Conservation (phyloP, 2,888 invertebrate genomes). For the Patella depressa region DNA sequence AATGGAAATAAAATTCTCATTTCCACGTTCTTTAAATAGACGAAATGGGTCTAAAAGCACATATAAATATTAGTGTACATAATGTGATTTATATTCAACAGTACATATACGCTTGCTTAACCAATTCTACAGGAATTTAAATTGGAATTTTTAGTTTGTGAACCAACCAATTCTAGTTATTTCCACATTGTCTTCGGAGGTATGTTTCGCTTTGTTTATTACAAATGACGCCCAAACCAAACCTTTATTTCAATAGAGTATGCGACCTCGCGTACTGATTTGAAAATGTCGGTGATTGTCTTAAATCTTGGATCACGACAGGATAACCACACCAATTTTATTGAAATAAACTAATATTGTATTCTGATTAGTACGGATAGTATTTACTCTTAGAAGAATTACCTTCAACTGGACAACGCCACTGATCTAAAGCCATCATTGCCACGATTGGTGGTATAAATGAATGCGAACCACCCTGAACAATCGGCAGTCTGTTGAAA, state of each 20-base stretch:
- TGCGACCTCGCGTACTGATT: neutral
- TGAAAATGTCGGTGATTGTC: too few species aligned
- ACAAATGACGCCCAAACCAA: neutral
- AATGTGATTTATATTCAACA: too few species aligned
- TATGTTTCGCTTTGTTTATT: too few species aligned
- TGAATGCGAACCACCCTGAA: constrained; percentile 55
- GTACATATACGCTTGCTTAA: constrained; percentile 13
- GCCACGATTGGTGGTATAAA: constrained; percentile 53
- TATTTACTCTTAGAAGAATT: neutral
- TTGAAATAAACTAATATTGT: too few species aligned
- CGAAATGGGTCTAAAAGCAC: too few species aligned
- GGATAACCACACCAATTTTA: too few species aligned
- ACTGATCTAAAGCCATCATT: constrained; percentile 51
- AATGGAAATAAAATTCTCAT: constrained; percentile 17
- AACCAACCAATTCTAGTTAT: too few species aligned
- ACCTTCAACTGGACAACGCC: constrained; percentile 43
- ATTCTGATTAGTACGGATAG: too few species aligned
- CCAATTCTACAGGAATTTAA: neutral
- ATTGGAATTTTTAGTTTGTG: too few species aligned
- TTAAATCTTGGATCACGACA: too few species aligned
- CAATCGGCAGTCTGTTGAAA: constrained; percentile 50
- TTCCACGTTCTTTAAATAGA: constrained; percentile 32
- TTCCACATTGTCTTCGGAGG: too few species aligned
- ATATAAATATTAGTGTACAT: too few species aligned
- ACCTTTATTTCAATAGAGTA: neutral